Base-by-base conservation (phyloP, 2,797 vertebrate genomes). In the Xenentodon cancila region DNA sequence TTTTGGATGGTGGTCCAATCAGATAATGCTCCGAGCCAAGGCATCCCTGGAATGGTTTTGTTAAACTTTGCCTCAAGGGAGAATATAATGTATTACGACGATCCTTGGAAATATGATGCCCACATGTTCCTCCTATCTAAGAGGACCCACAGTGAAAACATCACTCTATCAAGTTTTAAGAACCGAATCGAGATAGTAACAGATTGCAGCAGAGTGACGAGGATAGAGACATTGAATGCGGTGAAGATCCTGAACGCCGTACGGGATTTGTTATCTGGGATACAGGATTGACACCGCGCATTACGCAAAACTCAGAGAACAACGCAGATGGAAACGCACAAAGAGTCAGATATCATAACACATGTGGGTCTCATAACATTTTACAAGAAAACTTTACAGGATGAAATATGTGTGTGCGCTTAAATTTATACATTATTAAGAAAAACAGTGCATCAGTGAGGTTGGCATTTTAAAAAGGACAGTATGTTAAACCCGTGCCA, bases 21-120 rank as follows among this genome's bases (percentile, higher is more conserved):
- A 87, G 90, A 92, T 90, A 89, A 79, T 84, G 60, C 80, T 91
- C 81, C 79, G 73, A 70, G 72, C 59, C 52, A 61, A 80, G 84
- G 90, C 92, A 93, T 94, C 87, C 59, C 19, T 78, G 91, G 90
- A 92, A 92, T 91, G 89, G 78, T 84, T 93, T 90, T 91, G 88
- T 89, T 90, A 88, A 85, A 82, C 81, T 75, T 80, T 69, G 80
- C 80, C 86, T 88, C 68, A 47, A 56, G 79, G 72, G 78, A 69
- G 73, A 86, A 53, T 59, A 37, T 59, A 88, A 91, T 85, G 84
- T 86, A 86, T 89, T 88, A 87, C 84, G 85, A 81, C 63, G 64
- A 80, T 80, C 81, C 55, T 48, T 79, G 63, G 85, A 91, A 90
- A 91, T 77, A 77, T 64, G 84, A 91, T 84, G 79, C 87, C 79